Evolutionary conservation across 2,113 vertebrate species (phyloP), one percentile per base, ranked within the genome.

Genomic region (Cyprinodon tularosa): DNA sequence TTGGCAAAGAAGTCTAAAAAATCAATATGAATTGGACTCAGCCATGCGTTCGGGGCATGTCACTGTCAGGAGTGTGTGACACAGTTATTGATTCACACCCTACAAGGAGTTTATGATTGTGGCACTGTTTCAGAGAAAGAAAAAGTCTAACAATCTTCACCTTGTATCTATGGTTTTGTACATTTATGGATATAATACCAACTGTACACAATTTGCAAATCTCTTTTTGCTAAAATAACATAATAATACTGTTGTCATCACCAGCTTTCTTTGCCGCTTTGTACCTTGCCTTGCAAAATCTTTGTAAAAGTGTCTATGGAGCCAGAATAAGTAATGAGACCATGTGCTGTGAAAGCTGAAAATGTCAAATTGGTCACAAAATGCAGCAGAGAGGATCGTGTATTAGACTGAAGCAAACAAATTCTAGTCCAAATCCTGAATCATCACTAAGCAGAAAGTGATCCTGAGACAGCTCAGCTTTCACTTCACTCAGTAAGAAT

Each of bases 371-470:
- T 22, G 17, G 0, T 48, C 63, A 40, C 20, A 63, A 62, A 71
- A 29, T 20, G 66, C 59, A 45, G 36, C 72, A 12, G 60, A 61
- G 63, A 71, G 60, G 81, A 65, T 20, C 9, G 9, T 47, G 45
- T 65, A 22, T 78, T 68, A 65, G 29, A 60, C 45, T 75, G 62
- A 45, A 44, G 80, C 65, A 83, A 81, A 83, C 60, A 76, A 17
- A 71, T 60, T 70, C 45, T 66, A 39, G 62, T 76, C 62, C 71
- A 83, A 80, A 84, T 77, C 59, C 66, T 62, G 38, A 71, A 63
- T 73, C 57, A 83, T 85, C 84, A 75, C 63, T 85, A 78, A 78
- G 78, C 81, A 76, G 74, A 88, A 80, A 76, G 53, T 3, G 11
- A 77, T 77, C 83, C 77, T 59, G 44, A 63, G 62, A 62, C 64